Conservation (phyloP, 2,888 invertebrate genomes). For the Drosophila pegasa region DNA sequence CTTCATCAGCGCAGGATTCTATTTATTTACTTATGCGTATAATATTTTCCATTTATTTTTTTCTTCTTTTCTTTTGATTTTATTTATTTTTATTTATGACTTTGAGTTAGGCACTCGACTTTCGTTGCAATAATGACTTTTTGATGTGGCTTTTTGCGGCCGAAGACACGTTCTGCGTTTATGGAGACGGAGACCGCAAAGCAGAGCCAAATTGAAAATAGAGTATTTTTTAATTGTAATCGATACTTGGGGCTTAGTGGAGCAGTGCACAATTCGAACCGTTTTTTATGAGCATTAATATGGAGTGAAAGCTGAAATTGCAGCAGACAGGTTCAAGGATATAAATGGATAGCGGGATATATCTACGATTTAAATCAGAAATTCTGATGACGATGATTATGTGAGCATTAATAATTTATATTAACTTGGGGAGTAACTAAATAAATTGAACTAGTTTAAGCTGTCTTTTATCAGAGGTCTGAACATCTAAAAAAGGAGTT, state of each 20-base stretch:
- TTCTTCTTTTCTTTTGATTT: neutral
- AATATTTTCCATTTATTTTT: neutral
- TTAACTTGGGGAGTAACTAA: no score
- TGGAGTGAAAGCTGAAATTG: neutral
- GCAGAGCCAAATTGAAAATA: neutral
- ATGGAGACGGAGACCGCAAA: neutral
- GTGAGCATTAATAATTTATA: no score
- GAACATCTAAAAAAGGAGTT: no score
- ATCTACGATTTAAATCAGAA: no score
- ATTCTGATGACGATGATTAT: no score
- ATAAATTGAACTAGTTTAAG: neutral
- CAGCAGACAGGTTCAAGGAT: neutral
- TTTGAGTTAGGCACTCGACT: slow-evolving; percentile 16
- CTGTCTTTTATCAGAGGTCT: neutral
- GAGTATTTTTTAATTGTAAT: slow-evolving; percentile 8
- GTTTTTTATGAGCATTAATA: neutral
- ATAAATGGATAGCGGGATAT: neutral
- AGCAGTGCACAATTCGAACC: neutral
- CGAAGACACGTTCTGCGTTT: neutral
- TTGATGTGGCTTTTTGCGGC: neutral
- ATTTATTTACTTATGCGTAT: slow-evolving; percentile 13
- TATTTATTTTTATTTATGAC: slow-evolving; percentile 10
- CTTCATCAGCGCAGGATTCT: slow-evolving; percentile 1
- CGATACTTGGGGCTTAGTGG: neutral
- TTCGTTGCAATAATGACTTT: slow-evolving; percentile 17